Evolutionary conservation across 2,113 vertebrate species (phyloP), one percentile per base, ranked within the genome.

Genomic region (Trachemys scripta): DNA sequence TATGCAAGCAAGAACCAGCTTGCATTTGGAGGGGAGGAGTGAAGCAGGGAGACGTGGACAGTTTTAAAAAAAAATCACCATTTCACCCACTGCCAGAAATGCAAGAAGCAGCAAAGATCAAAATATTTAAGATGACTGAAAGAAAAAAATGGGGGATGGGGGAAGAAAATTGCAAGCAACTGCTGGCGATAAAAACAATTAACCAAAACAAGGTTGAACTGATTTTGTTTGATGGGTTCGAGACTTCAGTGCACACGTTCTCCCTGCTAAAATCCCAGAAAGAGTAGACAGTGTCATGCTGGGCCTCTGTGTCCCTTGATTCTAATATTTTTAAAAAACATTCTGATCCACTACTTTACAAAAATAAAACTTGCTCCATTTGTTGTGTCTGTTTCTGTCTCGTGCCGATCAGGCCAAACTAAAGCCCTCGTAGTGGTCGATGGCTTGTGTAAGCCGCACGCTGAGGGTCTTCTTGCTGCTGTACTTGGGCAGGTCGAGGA

Each of bases 381-480:
- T 1, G 78, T 80, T 94, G 78, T 45, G 87, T 95, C 88, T 4
- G 76, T 59, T 82, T 88, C 24, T 45, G 81, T 84, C 85, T 90
- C 12, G 0, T 5, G 0, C 5, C 1, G 3, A 25, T 99, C 98
- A 99, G 90, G 99, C 99, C 96, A 99, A 97, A 97, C 99, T 99
- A 95, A 99, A 99, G 76, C 99, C 99, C 97, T 99, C 99, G 0
- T 99, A 99, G 98, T 99, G 99, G 94, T 99, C 99, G 8, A 99
- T 99, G 53, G 99, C 99, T 97, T 99, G 99, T 10, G 99, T 98
- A 59, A 99, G 99, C 35, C 99, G 98, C 2, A 97, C 97, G 0
- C 95, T 98, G 97, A 99, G 98, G 86, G 98, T 98, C 96, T 99
- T 99, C 98, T 99, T 99, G 98, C 98, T 99, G 98, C 98, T 99